Evolutionary conservation across 37 sponge, comb jelly and placozoan genomes (phyloP).

Genomic region (Petrosia ficiformis): DNA sequence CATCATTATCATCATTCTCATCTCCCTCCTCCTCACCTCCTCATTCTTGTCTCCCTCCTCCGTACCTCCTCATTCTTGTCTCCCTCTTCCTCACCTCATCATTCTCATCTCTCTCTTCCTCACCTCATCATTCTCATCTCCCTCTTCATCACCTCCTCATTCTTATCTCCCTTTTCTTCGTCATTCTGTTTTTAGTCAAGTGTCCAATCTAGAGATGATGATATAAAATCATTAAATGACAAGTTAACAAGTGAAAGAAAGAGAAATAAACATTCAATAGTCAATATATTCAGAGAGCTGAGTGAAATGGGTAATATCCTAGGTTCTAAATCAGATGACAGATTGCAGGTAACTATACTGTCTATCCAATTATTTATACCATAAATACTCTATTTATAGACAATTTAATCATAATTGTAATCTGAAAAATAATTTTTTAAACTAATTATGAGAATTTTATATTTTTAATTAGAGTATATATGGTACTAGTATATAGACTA

Average conservation of each 20-base stretch:
- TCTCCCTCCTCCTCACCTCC: no score
- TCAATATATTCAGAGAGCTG: conserved; percentile 29
- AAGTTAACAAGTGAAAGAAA: not conserved
- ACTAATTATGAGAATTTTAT: no score
- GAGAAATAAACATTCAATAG: conserved; percentile 23
- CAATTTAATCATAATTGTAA: not conserved
- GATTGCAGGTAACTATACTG: not conserved
- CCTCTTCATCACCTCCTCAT: no score
- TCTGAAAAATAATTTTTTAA: not conserved
- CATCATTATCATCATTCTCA: no score
- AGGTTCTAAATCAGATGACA: conserved; percentile 1
- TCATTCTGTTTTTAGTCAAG: conserved; percentile 8
- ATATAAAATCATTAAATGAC: conserved; percentile 34
- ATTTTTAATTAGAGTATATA: no score
- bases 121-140: no score
- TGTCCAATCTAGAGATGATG: conserved; percentile 15
- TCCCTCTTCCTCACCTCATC: no score
- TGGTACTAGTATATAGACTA: no score
- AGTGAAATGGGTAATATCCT: conserved; percentile 17
- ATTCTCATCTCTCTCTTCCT: no score
- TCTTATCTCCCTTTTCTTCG: no score
- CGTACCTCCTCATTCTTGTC: no score
- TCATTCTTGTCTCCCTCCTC: no score
- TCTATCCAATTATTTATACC: not conserved
- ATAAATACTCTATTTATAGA: not conserved